Conservation (phyloP, 2,113 vertebrate genomes). For the Hypocryptadius cinnamomeus region DNA sequence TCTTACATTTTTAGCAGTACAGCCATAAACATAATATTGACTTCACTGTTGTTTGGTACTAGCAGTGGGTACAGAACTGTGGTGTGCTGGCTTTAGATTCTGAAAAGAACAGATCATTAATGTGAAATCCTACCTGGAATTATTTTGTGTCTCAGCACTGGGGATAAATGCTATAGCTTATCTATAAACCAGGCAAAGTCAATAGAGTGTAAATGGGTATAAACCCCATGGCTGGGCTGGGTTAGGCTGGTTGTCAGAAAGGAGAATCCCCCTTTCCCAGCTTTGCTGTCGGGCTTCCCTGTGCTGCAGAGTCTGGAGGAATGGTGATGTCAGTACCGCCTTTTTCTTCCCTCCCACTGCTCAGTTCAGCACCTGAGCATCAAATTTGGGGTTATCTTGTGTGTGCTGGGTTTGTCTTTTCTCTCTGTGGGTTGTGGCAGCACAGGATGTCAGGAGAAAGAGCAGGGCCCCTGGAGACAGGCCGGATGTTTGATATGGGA, state of each 20-base stretch:
- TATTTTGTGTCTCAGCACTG: neutral
- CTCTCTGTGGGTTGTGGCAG: too few relatives aligned
- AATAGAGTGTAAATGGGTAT: neutral
- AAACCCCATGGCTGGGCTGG: neutral
- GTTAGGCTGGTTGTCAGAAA: neutral
- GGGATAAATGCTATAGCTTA: neutral
- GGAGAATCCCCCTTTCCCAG: neutral
- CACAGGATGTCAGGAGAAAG: neutral
- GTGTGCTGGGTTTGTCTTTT: neutral
- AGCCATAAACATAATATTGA: neutral
- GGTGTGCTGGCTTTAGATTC: neutral
- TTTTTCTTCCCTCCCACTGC: neutral
- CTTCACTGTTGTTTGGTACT: neutral
- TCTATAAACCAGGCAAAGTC: neutral
- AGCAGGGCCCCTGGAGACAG: neutral
- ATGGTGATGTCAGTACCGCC: fast-evolving
- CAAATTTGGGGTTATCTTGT: fast-evolving
- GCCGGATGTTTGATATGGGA: neutral
- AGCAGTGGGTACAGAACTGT: neutral
- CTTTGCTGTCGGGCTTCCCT: neutral
- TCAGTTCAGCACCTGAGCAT: neutral
- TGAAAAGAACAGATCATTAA: neutral
- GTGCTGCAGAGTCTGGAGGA: neutral
- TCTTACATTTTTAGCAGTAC: neutral
- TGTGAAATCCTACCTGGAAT: neutral